phyloP scores from a whole-genome alignment of 2,888 invertebrate genomes.

The Nezara viridula region DNA sequence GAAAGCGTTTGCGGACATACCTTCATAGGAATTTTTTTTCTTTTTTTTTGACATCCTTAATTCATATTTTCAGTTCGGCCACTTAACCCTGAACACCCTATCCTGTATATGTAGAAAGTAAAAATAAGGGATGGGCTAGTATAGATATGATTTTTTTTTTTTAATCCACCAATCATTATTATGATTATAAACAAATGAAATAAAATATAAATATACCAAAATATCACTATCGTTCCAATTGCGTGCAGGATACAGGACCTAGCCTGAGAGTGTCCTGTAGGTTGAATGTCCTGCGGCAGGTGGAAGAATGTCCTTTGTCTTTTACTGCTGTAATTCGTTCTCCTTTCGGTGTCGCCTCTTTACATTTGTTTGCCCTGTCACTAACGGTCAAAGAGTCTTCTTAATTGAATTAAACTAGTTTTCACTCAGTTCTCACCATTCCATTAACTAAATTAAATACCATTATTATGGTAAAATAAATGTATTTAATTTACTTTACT shows the following conservation, averaged over 20 bases:
- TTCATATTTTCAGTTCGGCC: too few relatives aligned
- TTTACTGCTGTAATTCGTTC: background rate
- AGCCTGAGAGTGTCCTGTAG: background rate
- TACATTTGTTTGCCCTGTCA: background rate
- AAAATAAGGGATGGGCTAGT: too few relatives aligned
- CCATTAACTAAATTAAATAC: background rate
- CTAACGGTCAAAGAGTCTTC: background rate
- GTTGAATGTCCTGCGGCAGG: too few relatives aligned
- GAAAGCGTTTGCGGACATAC: too few relatives aligned
- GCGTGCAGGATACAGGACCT: background rate
- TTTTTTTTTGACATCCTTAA: too few relatives aligned
- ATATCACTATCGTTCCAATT: background rate
- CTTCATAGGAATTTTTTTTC: too few relatives aligned
- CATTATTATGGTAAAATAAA: background rate
- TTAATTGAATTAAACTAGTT: background rate
- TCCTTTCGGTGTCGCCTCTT: background rate
- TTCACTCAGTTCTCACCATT: background rate
- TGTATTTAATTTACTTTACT: background rate
- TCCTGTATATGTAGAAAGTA: too few relatives aligned
- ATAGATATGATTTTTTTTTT: too few relatives aligned
- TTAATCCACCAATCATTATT: too few relatives aligned
- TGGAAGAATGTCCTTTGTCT: background rate
- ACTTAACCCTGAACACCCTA: too few relatives aligned
- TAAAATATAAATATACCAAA: background rate
- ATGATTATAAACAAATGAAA: too few relatives aligned